A percentile compares a stretch with the other conserved stretches of the same genome.
These are phyloP conservation scores for Coilia nasus DNA, from an alignment of 2,797 vertebrate genomes.

Conservation along the genomic window DNA sequence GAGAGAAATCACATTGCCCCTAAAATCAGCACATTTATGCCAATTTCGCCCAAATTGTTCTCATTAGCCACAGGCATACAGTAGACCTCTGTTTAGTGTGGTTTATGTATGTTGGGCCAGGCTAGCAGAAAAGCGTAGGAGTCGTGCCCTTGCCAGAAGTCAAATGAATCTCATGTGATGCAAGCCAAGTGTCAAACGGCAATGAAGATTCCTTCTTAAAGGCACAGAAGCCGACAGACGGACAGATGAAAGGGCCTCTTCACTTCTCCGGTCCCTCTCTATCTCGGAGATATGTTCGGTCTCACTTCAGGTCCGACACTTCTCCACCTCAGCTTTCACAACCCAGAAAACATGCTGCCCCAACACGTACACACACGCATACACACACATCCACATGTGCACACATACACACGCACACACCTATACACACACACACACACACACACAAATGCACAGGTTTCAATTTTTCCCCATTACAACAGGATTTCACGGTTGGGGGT, in stretches of 20 bases:
- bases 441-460: too few species aligned
- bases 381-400: too few species aligned
- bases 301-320: neutral
- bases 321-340: neutral
- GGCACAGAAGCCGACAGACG: neutral
- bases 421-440: too few species aligned
- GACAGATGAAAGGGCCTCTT: neutral
- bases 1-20: neutral
- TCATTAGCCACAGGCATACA: neutral
- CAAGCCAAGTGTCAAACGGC: slow-evolving; percentile 9
- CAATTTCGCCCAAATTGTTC: neutral
- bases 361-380: too few species aligned
- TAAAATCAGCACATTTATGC: neutral
- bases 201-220: slow-evolving; percentile 20
- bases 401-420: too few species aligned
- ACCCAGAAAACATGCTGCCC: neutral
- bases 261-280: neutral
- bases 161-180: slow-evolving; percentile 29
- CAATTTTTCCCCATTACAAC: slow-evolving; percentile 32
- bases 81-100: neutral
- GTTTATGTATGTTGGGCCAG: neutral
- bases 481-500: slow-evolving; percentile 70
- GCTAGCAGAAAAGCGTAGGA: neutral
- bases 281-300: neutral
- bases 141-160: neutral